Conservation (phyloP, 2,888 invertebrate genomes). For the Campopleginae sp. region DNA sequence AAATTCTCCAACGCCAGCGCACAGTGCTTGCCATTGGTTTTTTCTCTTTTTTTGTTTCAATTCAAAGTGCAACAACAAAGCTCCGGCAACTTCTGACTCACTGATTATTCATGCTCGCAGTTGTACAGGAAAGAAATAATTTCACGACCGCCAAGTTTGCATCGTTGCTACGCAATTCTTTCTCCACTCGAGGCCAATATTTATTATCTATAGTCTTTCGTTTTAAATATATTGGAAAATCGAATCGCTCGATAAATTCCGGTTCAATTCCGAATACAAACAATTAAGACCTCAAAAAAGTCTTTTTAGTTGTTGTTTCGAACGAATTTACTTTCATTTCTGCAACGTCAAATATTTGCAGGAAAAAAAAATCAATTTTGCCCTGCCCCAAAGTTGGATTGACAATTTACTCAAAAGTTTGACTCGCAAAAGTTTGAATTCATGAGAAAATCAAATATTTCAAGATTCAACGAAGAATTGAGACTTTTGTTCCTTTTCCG, state of each 20-base stretch:
- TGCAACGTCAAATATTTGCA: neutral
- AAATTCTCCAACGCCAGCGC: conserved; percentile 31
- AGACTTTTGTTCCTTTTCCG: neutral
- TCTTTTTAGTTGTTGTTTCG: neutral
- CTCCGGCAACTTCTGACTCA: neutral
- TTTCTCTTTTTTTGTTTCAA: neutral
- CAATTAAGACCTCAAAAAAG: neutral
- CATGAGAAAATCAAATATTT: neutral
- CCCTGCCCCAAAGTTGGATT: neutral
- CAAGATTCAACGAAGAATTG: neutral
- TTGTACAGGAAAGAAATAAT: neutral
- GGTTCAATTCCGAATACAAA: neutral
- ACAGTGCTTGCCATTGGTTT: neutral
- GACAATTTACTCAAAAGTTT: neutral
- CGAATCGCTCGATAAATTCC: too few species aligned
- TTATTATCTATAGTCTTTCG: neutral
- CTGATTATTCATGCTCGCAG: neutral
- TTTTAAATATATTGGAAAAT: neutral
- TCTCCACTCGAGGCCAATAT: neutral
- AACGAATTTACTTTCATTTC: neutral
- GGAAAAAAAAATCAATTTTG: neutral
- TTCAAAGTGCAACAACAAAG: conserved; percentile 36
- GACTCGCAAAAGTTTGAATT: neutral
- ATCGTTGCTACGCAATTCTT: conserved; percentile 6
- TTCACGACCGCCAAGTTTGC: conserved; percentile 1